Evolutionary conservation across 2,797 vertebrate species (phyloP).

Genomic region (Brachyalestes nurse): DNA sequence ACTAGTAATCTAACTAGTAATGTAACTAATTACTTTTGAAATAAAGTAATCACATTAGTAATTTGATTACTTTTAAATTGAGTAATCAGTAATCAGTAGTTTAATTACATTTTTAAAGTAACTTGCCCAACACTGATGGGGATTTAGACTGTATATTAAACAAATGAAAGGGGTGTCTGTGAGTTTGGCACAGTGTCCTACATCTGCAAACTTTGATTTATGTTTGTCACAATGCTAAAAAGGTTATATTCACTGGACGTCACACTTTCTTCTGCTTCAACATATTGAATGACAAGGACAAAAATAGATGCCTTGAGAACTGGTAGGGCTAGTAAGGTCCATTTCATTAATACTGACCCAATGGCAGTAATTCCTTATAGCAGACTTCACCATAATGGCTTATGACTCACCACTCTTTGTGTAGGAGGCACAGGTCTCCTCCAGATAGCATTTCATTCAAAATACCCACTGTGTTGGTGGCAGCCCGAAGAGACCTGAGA

Average conservation of each 20-base stretch:
- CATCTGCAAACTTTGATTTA: too few species aligned
- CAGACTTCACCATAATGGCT: not conserved
- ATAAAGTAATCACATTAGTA: too few species aligned
- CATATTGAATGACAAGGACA: constrained; percentile 13
- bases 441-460: constrained; percentile 8
- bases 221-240: too few species aligned
- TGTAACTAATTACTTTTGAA: too few species aligned
- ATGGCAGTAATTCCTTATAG: constrained; percentile 1
- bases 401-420: constrained; percentile 17
- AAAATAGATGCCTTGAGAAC: constrained; percentile 32
- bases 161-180: too few species aligned
- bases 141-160: too few species aligned
- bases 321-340: not conserved
- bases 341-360: not conserved
- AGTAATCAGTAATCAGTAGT: too few species aligned
- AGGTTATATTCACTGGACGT: not conserved
- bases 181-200: too few species aligned
- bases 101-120: too few species aligned
- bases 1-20: too few species aligned
- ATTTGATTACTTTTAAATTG: too few species aligned
- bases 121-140: too few species aligned
- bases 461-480: constrained; percentile 7
- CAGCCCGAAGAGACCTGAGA: constrained; percentile 12
- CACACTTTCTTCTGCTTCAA: not conserved
- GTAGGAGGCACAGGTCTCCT: constrained; percentile 4